A percentile compares a stretch with the other conserved stretches of the same genome.
These are phyloP conservation scores for Deladenus siricidicola DNA, from an alignment of 2,888 invertebrate genomes.

Conservation along the genomic window DNA sequence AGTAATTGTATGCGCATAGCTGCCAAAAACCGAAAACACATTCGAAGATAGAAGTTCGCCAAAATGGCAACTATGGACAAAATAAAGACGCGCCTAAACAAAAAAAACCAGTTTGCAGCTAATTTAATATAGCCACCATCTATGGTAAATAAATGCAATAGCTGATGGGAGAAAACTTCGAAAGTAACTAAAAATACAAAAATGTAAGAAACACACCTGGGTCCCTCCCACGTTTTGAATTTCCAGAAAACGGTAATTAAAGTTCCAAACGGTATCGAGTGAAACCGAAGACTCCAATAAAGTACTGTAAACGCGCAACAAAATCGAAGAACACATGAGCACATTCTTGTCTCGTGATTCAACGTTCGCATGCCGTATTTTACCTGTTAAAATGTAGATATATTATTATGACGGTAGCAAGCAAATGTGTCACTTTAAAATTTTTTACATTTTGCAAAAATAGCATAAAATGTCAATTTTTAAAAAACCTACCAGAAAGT, in stretches of 20 bases:
- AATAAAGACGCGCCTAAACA: conserved; percentile 22
- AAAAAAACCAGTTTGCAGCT: background rate
- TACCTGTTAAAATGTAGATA: conserved; percentile 24
- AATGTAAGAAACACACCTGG: conserved; percentile 3
- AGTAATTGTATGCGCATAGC: conserved; percentile 35
- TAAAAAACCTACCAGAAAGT: background rate
- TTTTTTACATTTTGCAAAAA: background rate
- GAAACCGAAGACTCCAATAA: conserved; percentile 15
- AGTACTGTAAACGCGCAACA: conserved; percentile 15
- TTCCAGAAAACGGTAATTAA: conserved; percentile 14
- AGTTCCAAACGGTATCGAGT: conserved; percentile 18
- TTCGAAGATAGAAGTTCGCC: conserved; percentile 36
- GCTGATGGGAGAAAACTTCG: background rate
- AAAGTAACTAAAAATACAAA: conserved; percentile 10
- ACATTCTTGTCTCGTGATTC: conserved; percentile 33
- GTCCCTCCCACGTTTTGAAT: conserved; percentile 2
- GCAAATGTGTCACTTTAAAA: background rate
- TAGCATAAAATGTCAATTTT: background rate
- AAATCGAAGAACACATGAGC: conserved; percentile 11
- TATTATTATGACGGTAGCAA: background rate
- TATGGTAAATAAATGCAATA: background rate
- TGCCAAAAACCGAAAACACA: conserved; percentile 42
- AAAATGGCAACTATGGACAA: conserved; percentile 29
- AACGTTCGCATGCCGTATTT: conserved; percentile 48
- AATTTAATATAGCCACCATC: background rate